Conservation (phyloP, 1,140 invertebrate species). For the Euwallacea fornicatus region DNA sequence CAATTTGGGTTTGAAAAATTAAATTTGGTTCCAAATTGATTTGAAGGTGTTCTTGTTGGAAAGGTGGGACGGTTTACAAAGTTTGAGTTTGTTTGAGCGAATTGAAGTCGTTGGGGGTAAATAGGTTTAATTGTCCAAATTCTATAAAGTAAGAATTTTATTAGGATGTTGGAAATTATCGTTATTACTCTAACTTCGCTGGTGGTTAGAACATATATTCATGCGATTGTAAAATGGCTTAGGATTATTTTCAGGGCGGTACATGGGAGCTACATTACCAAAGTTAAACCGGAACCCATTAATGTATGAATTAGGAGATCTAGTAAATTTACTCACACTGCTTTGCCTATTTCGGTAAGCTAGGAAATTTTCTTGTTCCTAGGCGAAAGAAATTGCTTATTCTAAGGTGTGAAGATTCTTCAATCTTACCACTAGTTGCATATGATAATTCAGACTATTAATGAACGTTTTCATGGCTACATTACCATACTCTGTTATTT, state of each 20-base stretch:
- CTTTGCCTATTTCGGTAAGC: background rate
- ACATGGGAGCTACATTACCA: background rate
- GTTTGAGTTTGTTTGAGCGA: background rate
- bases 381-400: slow-evolving; percentile 21
- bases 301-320: background rate
- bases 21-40: background rate
- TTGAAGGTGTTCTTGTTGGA: background rate
- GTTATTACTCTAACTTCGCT: background rate
- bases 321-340: background rate
- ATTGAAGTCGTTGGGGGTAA: background rate
- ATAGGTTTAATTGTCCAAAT: background rate
- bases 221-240: background rate
- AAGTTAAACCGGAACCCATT: too few species aligned
- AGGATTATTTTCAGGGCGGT: background rate
- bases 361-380: slow-evolving; percentile 19
- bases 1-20: background rate
- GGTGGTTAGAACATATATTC: background rate
- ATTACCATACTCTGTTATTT: too few species aligned
- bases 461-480: slow-evolving; percentile 6
- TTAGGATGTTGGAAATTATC: background rate
- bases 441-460: slow-evolving; percentile 14
- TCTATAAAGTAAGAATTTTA: background rate
- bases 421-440: slow-evolving; percentile 21
- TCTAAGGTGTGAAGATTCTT: slow-evolving; percentile 21
- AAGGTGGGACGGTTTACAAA: background rate